A percentile compares a stretch with the other conserved stretches of the same genome.
Conservation (phyloP, 2,797 vertebrate genomes). For the Sebastes jordani region DNA sequence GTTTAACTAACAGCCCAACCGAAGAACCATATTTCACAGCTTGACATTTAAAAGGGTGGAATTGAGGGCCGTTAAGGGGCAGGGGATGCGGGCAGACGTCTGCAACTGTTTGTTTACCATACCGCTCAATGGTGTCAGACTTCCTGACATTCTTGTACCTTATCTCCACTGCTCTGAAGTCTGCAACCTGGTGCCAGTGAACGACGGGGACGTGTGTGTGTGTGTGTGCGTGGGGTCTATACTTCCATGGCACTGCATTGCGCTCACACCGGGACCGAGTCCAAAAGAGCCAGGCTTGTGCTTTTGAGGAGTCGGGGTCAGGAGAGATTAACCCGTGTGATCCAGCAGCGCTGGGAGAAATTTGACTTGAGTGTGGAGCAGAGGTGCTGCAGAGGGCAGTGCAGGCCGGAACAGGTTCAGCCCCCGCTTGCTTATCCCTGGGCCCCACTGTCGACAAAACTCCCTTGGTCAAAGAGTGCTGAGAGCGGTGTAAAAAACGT, state of each 20-base stretch:
- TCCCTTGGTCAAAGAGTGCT: conserved; percentile 89
- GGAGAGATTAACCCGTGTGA: conserved; percentile 81
- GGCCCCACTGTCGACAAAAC: conserved; percentile 93
- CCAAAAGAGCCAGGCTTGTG: conserved; percentile 79
- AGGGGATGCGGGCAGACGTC: conserved; percentile 78
- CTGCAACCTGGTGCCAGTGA: conserved; percentile 74
- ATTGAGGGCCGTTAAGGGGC: conserved; percentile 75
- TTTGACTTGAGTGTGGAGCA: conserved; percentile 88
- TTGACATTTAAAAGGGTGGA: conserved; percentile 80
- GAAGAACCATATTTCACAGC: conserved; percentile 67
- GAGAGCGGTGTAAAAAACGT: conserved; percentile 87
- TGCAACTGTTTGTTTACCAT: conserved; percentile 84
- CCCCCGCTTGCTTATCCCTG: conserved; percentile 92
- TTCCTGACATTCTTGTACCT: conserved; percentile 85
- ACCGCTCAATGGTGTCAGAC: conserved; percentile 78
- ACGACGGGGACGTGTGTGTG: conserved; percentile 39
- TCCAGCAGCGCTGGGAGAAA: conserved; percentile 81
- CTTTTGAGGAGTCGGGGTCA: conserved; percentile 81
- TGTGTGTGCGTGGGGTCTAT: conserved; percentile 47
- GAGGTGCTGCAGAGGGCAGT: conserved; percentile 95
- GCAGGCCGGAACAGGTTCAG: conserved; percentile 94
- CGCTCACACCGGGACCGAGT: conserved; percentile 66
- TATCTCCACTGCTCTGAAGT: conserved; percentile 76
- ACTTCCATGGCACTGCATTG: conserved; percentile 57
- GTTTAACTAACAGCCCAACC: conserved; percentile 32